phyloP scores from a whole-genome alignment of 2,888 invertebrate genomes.

The Clanis bilineata region DNA sequence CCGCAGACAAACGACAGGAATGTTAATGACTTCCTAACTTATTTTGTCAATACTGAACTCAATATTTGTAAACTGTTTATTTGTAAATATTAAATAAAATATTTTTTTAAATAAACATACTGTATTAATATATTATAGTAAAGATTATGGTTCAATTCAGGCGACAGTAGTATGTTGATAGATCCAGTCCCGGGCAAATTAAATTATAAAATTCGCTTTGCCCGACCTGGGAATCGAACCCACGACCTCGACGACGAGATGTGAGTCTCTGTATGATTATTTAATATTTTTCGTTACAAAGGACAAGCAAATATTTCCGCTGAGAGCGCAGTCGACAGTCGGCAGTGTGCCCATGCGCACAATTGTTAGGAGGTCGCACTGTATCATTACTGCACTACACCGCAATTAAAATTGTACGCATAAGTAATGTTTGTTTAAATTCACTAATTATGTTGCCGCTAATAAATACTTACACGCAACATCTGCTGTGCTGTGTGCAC shows the following conservation, averaged over 20 bases:
- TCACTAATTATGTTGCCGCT: slow-evolving; percentile 73
- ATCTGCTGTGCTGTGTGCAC: slow-evolving; percentile 66
- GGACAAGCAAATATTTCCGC: slow-evolving; percentile 38
- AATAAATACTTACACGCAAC: slow-evolving; percentile 76
- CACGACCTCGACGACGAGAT: no score
- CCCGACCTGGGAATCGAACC: no score
- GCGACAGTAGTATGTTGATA: neutral
- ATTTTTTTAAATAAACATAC: neutral
- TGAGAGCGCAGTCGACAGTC: no score
- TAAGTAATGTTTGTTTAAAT: slow-evolving; percentile 78
- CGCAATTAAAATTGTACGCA: slow-evolving; percentile 74
- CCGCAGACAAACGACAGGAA: slow-evolving; percentile 34
- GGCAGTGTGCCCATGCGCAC: slow-evolving; percentile 31
- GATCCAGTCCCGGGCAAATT: no score
- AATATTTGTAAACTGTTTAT: neutral
- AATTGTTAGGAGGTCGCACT: slow-evolving; percentile 35
- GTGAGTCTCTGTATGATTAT: neutral
- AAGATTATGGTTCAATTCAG: neutral
- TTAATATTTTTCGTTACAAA: neutral
- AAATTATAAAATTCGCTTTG: no score
- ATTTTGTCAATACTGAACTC: neutral
- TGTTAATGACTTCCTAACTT: slow-evolving; percentile 30
- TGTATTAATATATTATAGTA: neutral
- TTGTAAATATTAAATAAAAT: neutral
- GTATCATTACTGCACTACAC: slow-evolving; percentile 57